Evolutionary conservation across 2,113 vertebrate species (phyloP), one percentile per base, ranked within the genome.

Genomic region (Lepus timidus): DNA sequence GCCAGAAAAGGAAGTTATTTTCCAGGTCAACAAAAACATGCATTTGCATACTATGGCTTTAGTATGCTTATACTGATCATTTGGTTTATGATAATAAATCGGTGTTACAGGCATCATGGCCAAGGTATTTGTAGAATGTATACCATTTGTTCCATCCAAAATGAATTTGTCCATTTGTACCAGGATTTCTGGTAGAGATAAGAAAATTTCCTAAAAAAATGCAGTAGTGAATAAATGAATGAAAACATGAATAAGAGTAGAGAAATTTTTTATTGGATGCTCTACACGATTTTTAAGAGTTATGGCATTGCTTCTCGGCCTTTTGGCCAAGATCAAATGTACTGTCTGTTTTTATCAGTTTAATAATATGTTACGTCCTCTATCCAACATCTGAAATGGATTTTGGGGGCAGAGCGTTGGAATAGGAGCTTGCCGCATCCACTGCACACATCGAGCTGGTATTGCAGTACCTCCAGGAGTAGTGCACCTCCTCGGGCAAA

Each of bases 221-320:
- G 11, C 22, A 79, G 55, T 31, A 25, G 22, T 58, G 55, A 90
- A 31, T 29, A 82, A 79, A 31, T 3, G 88, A 88, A 10, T 62
- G 44, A 80, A 31, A 31, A 84, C 39, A 64, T n/a, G 49, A 83
- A 73, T 67, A 85, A 90, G 64, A 68, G 17, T 85, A 65, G 67
- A 91, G 71, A 78, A 91, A 71, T 64, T 52, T 95, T 78, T 76
- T 95, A 93, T 29, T 73, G 89, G 91, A 44, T 44, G 13, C 10
- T 25, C 2, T 76, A 80, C 70, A 85, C 93, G 9, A 85, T 85
- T 84, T 86, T 73, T 85, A 88, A 73, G 49, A 39, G 23, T 73
- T 23, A 6, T 44, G 44, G 44, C 44, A 44, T 44, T 44, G 44
- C 44, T 19, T 58, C 55, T 58, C 55, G 4, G 19, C 13, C 1